Evolutionary conservation across 2,888 invertebrate species (phyloP).

Genomic region (Drosophila meridiana): DNA sequence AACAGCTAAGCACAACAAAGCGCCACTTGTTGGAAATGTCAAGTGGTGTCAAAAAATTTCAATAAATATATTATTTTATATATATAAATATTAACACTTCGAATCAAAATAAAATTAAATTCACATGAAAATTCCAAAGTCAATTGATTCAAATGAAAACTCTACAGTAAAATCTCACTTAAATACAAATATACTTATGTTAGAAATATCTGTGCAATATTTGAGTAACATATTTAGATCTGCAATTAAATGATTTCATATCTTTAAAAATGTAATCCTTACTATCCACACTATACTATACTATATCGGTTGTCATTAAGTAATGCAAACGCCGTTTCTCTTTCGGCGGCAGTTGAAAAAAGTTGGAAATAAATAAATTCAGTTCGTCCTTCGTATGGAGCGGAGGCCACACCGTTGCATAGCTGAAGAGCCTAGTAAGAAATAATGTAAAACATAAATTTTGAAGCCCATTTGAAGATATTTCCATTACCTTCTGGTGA

Average conservation of each 20-base stretch:
- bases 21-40: not conserved
- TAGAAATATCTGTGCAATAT: slow-evolving; percentile 7
- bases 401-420: slow-evolving; percentile 51
- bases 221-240: slow-evolving; percentile 23
- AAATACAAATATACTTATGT: slow-evolving; percentile 42
- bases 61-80: not conserved
- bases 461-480: not conserved
- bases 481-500: slow-evolving; percentile 31
- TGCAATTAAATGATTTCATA: slow-evolving; percentile 16
- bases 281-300: not conserved
- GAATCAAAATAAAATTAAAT: not conserved
- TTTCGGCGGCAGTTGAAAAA: slow-evolving; percentile 46
- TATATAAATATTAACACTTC: no score
- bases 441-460: not conserved
- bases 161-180: not conserved
- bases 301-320: slow-evolving; percentile 47
- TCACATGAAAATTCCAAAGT: not conserved
- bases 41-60: not conserved
- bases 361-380: slow-evolving; percentile 26
- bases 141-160: not conserved
- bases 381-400: slow-evolving; percentile 54
- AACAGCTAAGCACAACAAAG: not conserved
- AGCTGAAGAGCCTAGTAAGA: slow-evolving; percentile 38
- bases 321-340: slow-evolving; percentile 43
- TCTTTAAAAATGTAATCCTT: not conserved